Evolutionary conservation across 2,888 invertebrate genomes (phyloP).

Genomic region (Masnerella sp.): DNA sequence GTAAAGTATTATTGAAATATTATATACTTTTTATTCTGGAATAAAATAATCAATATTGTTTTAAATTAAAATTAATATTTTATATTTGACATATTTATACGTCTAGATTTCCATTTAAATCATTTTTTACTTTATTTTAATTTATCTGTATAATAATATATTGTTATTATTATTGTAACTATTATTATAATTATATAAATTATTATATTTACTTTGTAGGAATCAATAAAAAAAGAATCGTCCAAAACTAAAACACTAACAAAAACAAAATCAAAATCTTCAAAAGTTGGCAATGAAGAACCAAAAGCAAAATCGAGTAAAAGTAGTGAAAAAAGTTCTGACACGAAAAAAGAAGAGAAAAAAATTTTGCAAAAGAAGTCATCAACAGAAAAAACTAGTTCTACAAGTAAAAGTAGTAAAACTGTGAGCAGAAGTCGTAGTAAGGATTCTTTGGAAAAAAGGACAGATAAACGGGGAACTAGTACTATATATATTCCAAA

Average conservation of each 20-base stretch:
- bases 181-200: neutral
- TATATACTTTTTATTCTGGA: too few species aligned
- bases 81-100: too few species aligned
- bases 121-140: too few species aligned
- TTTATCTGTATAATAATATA: neutral
- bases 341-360: constrained; percentile 35
- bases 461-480: constrained; percentile 68
- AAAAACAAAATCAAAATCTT: constrained; percentile 18
- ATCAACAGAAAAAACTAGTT: constrained; percentile 17
- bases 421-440: neutral
- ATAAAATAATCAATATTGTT: too few species aligned
- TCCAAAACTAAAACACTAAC: constrained; percentile 18
- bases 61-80: too few species aligned
- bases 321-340: constrained; percentile 8
- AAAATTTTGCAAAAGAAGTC: constrained; percentile 9
- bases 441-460: constrained; percentile 28
- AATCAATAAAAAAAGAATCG: constrained; percentile 28
- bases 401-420: constrained; percentile 23
- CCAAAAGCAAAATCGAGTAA: constrained; percentile 18
- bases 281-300: constrained; percentile 31
- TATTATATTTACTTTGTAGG: constrained; percentile 22
- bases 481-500: constrained; percentile 71
- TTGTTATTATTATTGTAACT: neutral
- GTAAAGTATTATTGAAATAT: constrained; percentile 32
- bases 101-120: too few species aligned